These are phyloP conservation scores for Ictidomys tridecemlineatus DNA, from an alignment of 2,113 vertebrate species.

Conservation along the genomic window DNA sequence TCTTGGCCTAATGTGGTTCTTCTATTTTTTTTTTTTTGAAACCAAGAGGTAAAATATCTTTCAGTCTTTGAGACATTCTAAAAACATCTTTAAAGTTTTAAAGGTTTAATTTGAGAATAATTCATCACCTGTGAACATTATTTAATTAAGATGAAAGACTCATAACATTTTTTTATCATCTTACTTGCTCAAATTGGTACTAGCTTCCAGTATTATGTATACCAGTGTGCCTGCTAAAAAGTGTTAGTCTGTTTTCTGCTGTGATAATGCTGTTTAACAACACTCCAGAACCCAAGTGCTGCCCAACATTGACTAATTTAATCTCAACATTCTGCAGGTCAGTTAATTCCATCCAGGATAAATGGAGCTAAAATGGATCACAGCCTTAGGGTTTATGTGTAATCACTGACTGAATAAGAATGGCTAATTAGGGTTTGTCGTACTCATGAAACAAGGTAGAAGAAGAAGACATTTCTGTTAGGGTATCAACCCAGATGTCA, in stretches of 20 bases:
- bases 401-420: background rate
- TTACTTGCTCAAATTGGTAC: rapidly evolving
- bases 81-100: background rate
- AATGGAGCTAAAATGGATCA: background rate
- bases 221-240: background rate
- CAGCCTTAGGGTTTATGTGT: background rate
- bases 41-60: background rate
- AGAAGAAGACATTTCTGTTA: background rate
- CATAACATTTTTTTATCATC: background rate
- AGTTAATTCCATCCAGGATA: background rate
- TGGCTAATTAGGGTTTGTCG: background rate
- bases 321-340: background rate
- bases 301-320: background rate
- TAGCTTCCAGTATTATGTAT: background rate
- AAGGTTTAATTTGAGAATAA: background rate
- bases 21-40: background rate
- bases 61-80: background rate
- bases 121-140: background rate
- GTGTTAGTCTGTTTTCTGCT: background rate
- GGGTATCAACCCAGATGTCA: background rate
- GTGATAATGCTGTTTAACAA: background rate
- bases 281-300: background rate
- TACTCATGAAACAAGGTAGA: background rate
- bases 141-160: background rate
- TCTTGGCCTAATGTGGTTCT: background rate